Percentiles rank a stretch among this genome's conserved stretches.
phyloP scores from a whole-genome alignment of 2,797 vertebrate species.

The Tokudaia muenninki region DNA sequence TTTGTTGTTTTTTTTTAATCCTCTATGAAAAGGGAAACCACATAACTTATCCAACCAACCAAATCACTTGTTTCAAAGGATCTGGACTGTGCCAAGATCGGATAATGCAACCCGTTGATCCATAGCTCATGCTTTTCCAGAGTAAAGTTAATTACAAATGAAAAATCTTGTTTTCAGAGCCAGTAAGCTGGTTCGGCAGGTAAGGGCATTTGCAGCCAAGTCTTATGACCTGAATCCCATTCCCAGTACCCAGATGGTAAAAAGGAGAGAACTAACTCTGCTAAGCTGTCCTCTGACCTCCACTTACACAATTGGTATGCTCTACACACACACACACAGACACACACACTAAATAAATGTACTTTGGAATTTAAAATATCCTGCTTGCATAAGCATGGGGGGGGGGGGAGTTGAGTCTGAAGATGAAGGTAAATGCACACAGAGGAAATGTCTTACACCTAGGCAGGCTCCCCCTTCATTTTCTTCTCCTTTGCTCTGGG shows the following conservation, averaged over 20 bases:
- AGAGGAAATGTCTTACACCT: too few species aligned
- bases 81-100: neutral
- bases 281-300: neutral
- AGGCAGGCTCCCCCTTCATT: too few species aligned
- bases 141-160: neutral
- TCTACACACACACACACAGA: too few species aligned
- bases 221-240: neutral
- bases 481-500: neutral
- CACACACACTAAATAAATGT: neutral
- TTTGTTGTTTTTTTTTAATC: neutral
- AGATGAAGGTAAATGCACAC: neutral
- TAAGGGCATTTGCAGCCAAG: neutral
- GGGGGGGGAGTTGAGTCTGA: neutral
- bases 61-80: neutral
- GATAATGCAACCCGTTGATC: neutral
- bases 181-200: neutral
- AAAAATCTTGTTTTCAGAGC: conserved; percentile 3
- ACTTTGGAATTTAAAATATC: neutral
- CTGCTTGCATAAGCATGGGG: neutral
- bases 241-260: neutral
- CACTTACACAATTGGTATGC: neutral
- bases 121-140: neutral
- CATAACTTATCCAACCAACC: neutral
- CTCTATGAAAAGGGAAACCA: neutral
- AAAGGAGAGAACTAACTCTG: neutral